Conservation (phyloP, 2,797 vertebrate species). For the Ctenopoma kingsleyae region DNA sequence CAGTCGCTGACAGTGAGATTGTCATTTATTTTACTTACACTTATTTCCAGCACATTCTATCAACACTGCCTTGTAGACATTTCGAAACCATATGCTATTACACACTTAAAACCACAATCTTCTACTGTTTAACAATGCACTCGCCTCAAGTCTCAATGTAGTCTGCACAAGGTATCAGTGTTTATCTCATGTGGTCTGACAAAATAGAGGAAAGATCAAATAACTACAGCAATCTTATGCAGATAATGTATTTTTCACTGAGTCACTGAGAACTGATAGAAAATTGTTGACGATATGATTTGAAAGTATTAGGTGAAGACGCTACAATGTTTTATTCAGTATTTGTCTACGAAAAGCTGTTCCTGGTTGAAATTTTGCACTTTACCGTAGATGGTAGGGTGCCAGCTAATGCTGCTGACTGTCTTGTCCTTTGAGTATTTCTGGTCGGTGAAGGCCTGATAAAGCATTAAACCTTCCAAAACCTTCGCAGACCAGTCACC, state of each 20-base stretch:
- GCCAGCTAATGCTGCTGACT: constrained; percentile 90
- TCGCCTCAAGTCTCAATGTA: neutral
- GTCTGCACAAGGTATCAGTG: neutral
- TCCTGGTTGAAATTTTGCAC: neutral
- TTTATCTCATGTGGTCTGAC: neutral
- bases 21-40: neutral
- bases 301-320: neutral
- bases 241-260: neutral
- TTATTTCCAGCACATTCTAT: neutral
- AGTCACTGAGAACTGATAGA: neutral
- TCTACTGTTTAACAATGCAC: neutral
- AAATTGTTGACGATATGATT: neutral
- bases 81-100: neutral
- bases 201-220: neutral
- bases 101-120: constrained; percentile 2
- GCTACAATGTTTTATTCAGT: neutral
- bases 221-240: neutral
- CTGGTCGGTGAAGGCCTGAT: constrained; percentile 88
- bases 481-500: constrained; percentile 42
- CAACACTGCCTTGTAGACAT: neutral
- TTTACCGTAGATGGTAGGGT: constrained; percentile 90
- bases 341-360: neutral
- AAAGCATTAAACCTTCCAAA: constrained; percentile 75
- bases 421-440: constrained; percentile 84
- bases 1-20: neutral